Percentiles rank a stretch among this genome's conserved stretches.
Conservation (phyloP, 2,113 vertebrate species). For the Etheostoma cragini region DNA sequence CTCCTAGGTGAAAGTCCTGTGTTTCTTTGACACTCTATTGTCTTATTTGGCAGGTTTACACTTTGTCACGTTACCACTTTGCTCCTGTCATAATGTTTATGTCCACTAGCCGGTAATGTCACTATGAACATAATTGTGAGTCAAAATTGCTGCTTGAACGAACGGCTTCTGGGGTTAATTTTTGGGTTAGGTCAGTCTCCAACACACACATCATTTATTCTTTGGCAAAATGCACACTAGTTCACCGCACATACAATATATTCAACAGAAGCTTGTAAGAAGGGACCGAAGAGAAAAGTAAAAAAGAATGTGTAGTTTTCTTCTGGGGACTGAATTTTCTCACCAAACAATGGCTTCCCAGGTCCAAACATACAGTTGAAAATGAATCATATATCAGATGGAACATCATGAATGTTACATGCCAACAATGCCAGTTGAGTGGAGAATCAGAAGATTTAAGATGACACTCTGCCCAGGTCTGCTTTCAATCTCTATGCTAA, state of each 20-base stretch:
- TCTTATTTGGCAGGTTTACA: too few species aligned
- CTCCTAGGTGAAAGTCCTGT: too few species aligned
- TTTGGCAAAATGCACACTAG: not conserved
- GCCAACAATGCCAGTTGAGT: constrained; percentile 25
- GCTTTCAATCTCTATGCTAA: constrained; percentile 68
- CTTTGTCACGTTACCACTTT: not conserved
- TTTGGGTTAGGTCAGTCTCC: too few species aligned
- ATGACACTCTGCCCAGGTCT: not conserved
- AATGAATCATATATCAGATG: constrained; percentile 52
- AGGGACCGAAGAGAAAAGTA: not conserved
- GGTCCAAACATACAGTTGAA: constrained; percentile 28
- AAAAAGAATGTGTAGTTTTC: not conserved
- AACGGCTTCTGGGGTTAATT: too few species aligned
- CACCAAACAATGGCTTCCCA: constrained; percentile 19
- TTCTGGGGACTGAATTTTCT: constrained; percentile 4
- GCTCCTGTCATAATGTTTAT: not conserved
- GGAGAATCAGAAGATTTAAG: constrained; percentile 22
- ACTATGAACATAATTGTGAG: too few species aligned
- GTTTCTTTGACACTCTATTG: too few species aligned
- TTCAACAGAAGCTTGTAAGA: not conserved
- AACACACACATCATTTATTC: too few species aligned
- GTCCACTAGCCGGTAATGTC: too few species aligned
- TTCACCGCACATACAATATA: not conserved
- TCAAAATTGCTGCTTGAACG: too few species aligned
- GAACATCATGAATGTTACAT: constrained; percentile 38